Evolutionary conservation across 2,113 vertebrate genomes (phyloP).

Genomic region (Pseudonaja textilis): DNA sequence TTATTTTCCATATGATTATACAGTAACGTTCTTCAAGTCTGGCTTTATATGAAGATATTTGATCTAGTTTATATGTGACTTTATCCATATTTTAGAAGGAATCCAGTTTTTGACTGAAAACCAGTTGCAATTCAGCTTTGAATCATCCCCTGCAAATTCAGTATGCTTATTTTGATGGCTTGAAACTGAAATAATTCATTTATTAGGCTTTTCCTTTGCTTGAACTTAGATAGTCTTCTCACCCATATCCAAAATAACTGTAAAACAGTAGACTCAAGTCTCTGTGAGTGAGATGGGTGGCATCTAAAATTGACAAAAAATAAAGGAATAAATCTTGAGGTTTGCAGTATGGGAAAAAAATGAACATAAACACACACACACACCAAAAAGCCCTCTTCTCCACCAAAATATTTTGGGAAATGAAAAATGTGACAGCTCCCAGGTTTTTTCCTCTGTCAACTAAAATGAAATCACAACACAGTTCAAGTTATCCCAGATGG

Average conservation of each 20-base stretch:
- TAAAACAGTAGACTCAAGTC: neutral
- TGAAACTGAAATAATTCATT: neutral
- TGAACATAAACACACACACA: neutral
- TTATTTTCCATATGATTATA: neutral
- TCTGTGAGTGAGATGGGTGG: neutral
- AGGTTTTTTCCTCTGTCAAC: neutral
- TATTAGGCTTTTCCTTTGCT: neutral
- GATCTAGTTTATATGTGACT: neutral
- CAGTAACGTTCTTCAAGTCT: slow-evolving; percentile 25
- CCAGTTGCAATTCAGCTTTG: slow-evolving; percentile 21
- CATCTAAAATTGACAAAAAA: neutral
- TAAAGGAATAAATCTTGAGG: neutral
- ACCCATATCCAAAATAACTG: neutral
- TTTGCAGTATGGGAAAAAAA: neutral
- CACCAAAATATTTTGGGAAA: neutral
- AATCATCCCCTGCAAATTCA: neutral
- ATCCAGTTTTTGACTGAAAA: slow-evolving; percentile 17
- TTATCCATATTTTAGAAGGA: slow-evolving; percentile 32
- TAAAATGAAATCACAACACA: neutral
- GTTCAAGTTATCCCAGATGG: neutral
- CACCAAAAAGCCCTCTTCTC: neutral
- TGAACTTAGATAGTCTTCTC: neutral
- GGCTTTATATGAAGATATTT: neutral
- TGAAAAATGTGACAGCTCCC: neutral
- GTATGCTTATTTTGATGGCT: neutral